phyloP scores from a whole-genome alignment of 1,140 invertebrate species.

The Mercenaria mercenaria region DNA sequence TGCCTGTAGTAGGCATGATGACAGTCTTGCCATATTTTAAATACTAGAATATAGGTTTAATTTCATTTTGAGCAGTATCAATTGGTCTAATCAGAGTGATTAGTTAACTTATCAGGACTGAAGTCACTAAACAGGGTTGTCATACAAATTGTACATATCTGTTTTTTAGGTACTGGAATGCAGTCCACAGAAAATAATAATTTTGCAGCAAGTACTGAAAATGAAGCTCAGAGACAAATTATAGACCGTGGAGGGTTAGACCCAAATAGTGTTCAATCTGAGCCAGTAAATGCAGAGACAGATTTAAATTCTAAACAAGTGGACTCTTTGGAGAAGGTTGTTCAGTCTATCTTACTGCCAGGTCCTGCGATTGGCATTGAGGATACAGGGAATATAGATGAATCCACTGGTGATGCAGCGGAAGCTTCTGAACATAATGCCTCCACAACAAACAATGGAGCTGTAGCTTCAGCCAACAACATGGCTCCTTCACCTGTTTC shows the following conservation, averaged over 20 bases:
- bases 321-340: not conserved
- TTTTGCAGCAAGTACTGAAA: not conserved
- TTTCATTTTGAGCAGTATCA: too few species aligned
- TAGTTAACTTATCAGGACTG: too few species aligned
- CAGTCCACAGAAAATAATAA: not conserved
- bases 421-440: not conserved
- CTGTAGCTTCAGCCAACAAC: too few species aligned
- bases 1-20: too few species aligned
- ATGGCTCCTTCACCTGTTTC: too few species aligned
- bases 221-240: not conserved
- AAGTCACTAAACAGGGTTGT: too few species aligned
- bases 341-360: not conserved
- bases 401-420: too few species aligned
- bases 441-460: too few species aligned
- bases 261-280: not conserved
- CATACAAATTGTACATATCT: too few species aligned
- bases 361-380: not conserved
- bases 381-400: not conserved
- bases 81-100: too few species aligned
- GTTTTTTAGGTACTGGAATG: not conserved
- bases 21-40: too few species aligned
- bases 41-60: too few species aligned
- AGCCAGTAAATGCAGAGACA: not conserved
- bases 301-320: not conserved
- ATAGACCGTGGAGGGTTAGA: constrained; percentile 7